Evolutionary conservation across 2,113 vertebrate genomes (phyloP), one percentile per base, ranked within the genome.

Genomic region (Tonatia bakeri): DNA sequence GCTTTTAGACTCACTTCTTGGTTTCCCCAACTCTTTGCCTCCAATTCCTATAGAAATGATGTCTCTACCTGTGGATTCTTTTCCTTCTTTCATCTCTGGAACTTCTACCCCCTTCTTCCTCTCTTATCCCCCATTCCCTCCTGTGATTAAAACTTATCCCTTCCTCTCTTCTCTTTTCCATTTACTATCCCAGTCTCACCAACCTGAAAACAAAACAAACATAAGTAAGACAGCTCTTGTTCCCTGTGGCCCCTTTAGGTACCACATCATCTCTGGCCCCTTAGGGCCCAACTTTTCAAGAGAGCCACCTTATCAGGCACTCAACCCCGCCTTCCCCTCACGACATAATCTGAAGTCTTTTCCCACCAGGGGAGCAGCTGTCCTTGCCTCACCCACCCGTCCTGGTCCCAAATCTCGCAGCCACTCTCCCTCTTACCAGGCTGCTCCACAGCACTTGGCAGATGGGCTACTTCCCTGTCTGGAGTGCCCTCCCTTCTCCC

Each of bases 191-290:
- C 54, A 24, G 33, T 45, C 4, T 0, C 1, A n/a, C 36, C 56
- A 56, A 73, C 33, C 65, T 45, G 77, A 61, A 40, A 64, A 86
- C 33, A 36, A 88, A 64, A 50, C 64, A 4, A 52, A 17, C 13
- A 19, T 31, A 22, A 43, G 7, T 52, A 61, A 67, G 40, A 31
- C 17, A 50, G 75, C 70, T 52, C 43, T 72, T 43, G 28, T 38
- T 1, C 24, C 70, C 31, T 33, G 7, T 24, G 56, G 38, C 45
- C 33, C 31, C 64, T 72, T 45, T 1, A 61, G 61, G 28, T 22
- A 14, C 84, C 28, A 3, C 28, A 3, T 0, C 1, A 4, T 28
- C 43, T 65, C 33, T 28, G 3, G 50, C 14, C 10, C 3, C 0
- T 5, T 8, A 84, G 76, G 88, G 26, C 82, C 43, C 28, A 22